Conservation (phyloP, 1,140 invertebrate species). For the Dinoponera quadriceps region DNA sequence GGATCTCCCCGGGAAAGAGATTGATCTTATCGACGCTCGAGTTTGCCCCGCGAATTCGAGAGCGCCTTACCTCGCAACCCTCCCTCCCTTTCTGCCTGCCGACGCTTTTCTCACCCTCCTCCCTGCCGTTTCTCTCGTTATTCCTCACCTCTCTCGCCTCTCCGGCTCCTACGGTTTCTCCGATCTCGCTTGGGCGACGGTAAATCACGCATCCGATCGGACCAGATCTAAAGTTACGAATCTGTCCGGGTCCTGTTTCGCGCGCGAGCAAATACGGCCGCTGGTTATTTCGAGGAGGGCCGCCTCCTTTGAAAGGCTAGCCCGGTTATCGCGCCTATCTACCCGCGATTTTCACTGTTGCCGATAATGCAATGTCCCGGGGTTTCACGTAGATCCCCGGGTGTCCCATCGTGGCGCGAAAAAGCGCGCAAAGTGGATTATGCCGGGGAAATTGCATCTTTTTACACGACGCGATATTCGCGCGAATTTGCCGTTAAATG, state of each 20-base stretch:
- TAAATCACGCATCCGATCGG: slow-evolving; percentile 69
- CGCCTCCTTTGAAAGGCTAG: slow-evolving; percentile 38
- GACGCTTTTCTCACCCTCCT: too few relatives aligned
- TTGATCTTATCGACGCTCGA: slow-evolving; percentile 61
- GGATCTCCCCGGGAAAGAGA: slow-evolving; percentile 19
- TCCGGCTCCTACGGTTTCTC: slow-evolving; percentile 34
- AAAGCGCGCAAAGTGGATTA: slow-evolving; percentile 59
- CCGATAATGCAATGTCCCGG: slow-evolving; percentile 57
- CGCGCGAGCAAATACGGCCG: slow-evolving; percentile 31
- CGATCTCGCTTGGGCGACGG: slow-evolving; percentile 6
- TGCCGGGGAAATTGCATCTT: slow-evolving; percentile 55
- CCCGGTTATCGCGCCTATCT: slow-evolving; percentile 55
- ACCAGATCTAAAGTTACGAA: slow-evolving; percentile 74
- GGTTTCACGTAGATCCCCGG: slow-evolving; percentile 34
- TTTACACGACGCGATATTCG: slow-evolving; percentile 60
- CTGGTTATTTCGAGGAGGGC: slow-evolving; percentile 63
- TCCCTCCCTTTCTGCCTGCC: too few relatives aligned
- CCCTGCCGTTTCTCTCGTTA: neutral
- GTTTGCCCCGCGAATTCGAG: slow-evolving; percentile 42
- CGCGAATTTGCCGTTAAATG: slow-evolving; percentile 59
- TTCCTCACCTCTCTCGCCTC: neutral
- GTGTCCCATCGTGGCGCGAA: slow-evolving; percentile 39
- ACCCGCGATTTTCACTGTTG: slow-evolving; percentile 55
- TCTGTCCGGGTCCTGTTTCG: slow-evolving; percentile 39
- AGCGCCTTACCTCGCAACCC: neutral